These are phyloP conservation scores for Micropoecilia bifurca DNA, from an alignment of 2,797 vertebrate species.

Conservation along the genomic window DNA sequence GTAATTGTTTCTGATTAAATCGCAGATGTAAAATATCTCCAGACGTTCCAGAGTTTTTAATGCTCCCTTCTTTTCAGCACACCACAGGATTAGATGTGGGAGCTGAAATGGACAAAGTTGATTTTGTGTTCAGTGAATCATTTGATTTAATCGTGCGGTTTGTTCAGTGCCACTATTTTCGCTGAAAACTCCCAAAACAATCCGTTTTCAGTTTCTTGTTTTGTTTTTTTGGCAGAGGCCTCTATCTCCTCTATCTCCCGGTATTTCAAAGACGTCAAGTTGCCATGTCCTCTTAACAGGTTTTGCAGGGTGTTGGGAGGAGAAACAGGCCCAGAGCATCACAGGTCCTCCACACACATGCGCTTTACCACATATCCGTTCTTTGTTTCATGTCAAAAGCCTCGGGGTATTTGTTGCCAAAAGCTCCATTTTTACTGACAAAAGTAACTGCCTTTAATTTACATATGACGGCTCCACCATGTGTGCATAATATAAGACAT, in stretches of 20 bases:
- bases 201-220: background rate
- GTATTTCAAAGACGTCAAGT: background rate
- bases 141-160: background rate
- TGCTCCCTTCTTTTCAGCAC: background rate
- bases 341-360: background rate
- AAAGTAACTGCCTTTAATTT: background rate
- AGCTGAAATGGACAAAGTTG: background rate
- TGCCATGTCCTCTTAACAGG: background rate
- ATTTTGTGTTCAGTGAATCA: background rate
- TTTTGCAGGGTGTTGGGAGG: background rate
- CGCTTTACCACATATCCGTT: background rate
- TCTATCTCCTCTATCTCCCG: background rate
- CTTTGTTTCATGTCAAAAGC: background rate
- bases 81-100: background rate
- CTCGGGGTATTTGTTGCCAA: background rate
- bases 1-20: background rate
- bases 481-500: background rate
- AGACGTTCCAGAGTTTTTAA: background rate
- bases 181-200: background rate
- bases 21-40: background rate
- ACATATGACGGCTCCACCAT: background rate
- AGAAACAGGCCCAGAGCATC: background rate
- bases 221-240: background rate
- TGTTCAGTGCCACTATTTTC: background rate
- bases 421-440: background rate